Evolutionary conservation across 2,888 invertebrate genomes (phyloP), one percentile per base, ranked within the genome.

Genomic region (Orgyia antiqua): DNA sequence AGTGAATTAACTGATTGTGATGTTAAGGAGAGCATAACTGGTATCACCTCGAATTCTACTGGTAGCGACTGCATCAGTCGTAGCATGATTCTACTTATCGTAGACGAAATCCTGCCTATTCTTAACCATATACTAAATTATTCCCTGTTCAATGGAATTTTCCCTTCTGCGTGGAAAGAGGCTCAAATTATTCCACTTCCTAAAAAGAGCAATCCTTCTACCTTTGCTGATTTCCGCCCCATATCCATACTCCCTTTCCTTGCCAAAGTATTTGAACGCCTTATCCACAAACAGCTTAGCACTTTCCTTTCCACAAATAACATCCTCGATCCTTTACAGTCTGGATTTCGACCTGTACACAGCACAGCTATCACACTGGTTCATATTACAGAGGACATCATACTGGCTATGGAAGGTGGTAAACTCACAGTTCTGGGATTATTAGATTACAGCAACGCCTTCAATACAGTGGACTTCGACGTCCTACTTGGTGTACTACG

Each of bases 401-500:
- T 13, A 5, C 6, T 26, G n/a, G 26, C 9, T 1, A 9, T 15
- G 26, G 17, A 15, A 10, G 10, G 9, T 26, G 17, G 26, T 4
- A 10, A 21, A 2, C 21, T 21, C 2, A 21, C 3, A 20, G 7
- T 27, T n/a, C 19, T 27, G 1, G 3, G 2, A 2, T 9, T 27
- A 2, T 12, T 27, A 1, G 27, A 27, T 6, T 27, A 20, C 9
- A 27, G 27, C 2, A 19, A 29, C 11, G 29, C 23, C 2, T 29
- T 29, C 8, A 29, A 23, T 8, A 29, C 17, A 4, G 11, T 6
- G 10, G 21, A 29, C 7, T 29, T 4, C 10, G 18, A 8, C 18
- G 10, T 12, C 3, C 21, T 21, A 10, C 6, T 5, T 4, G 2
- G 3, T 2, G 6, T 21, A 10, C 9, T 21, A 10, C 8, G n/a